Evolutionary conservation across 1,140 invertebrate genomes (phyloP), one percentile per base, ranked within the genome.

Genomic region (Radopholus similis): DNA sequence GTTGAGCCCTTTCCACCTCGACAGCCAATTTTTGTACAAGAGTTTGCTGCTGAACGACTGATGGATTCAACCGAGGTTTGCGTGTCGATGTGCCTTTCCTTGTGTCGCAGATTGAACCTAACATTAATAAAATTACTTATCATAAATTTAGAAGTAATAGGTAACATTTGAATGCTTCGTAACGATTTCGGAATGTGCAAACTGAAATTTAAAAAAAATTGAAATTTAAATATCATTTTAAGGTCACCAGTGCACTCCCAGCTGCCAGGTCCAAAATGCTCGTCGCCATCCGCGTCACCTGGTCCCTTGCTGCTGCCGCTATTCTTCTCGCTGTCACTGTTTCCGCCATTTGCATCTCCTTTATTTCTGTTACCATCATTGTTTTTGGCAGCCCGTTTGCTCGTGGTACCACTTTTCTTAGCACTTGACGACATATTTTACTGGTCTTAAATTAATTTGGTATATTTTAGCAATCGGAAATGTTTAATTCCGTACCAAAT

Each of bases 41-140:
- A 13, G 74, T 65, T 60, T 77, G 77, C 49, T 74, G 66, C 32
- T 77, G 77, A 5, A 68, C 56, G 28, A 80, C 74, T 11, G 73
- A 62, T 32, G 64, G 71, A 57, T 79, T 77, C 15, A 77, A 60
- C 21, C 71, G 73, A 40, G 77, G 77, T 28, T 77, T 77, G 26
- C 75, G 53, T 8, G 75, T 77, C 32, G 75, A 77, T 6, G 75
- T 77, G 15, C 75, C 75, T 60, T 77, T 77, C 15, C 85, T 65
- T 9, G 84, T 83, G 72, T 86, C 85, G 71, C 85, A 86, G 83
- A 86, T 86, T 64, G 85, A 83, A n/a, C n/a, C n/a, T n/a, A n/a
- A n/a, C n/a, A n/a, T n/a, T n/a, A n/a, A n/a, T n/a, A n/a, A n/a
- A n/a, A n/a, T n/a, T n/a, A n/a, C n/a, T n/a, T n/a, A n/a, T n/a